A percentile compares a stretch with the other conserved stretches of the same genome.
Conservation (phyloP, 35 echinoderm and acorn worm species). For the Heliocidaris erythrogramma region DNA sequence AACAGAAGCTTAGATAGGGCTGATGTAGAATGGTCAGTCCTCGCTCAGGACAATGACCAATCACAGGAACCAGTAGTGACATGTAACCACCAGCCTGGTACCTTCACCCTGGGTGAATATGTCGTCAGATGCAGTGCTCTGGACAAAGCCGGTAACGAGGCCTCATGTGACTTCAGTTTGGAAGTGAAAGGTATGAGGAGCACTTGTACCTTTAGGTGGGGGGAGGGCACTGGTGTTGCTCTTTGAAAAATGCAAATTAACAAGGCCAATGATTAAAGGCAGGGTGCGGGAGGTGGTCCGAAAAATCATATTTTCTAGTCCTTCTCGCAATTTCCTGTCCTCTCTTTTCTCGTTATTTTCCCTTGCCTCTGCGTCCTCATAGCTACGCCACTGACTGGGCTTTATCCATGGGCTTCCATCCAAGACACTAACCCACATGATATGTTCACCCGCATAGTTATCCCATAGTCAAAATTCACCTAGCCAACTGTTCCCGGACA, state of each 20-base stretch:
- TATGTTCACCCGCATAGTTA: no score
- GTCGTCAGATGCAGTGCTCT: background rate
- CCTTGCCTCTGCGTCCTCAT: no score
- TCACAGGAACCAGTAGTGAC: no score
- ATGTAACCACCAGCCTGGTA: slow-evolving; percentile 27
- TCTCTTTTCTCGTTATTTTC: background rate
- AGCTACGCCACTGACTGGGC: no score
- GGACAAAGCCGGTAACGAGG: slow-evolving; percentile 5
- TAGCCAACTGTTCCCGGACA: no score
- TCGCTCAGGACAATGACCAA: background rate
- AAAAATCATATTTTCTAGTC: background rate
- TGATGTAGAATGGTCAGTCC: background rate
- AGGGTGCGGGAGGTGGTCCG: background rate
- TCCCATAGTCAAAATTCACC: no score
- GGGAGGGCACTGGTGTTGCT: background rate
- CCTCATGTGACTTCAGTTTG: slow-evolving; percentile 1
- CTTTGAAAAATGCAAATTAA: background rate
- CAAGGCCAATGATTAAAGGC: background rate
- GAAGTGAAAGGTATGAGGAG: slow-evolving; percentile 27
- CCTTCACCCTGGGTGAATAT: background rate
- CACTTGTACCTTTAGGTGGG: no score
- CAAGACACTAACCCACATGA: no score
- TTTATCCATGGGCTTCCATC: no score
- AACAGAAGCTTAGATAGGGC: background rate
- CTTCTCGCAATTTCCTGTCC: no score